These are phyloP conservation scores for Drosophila suzukii DNA, from an alignment of 1,140 invertebrate genomes.

Conservation along the genomic window DNA sequence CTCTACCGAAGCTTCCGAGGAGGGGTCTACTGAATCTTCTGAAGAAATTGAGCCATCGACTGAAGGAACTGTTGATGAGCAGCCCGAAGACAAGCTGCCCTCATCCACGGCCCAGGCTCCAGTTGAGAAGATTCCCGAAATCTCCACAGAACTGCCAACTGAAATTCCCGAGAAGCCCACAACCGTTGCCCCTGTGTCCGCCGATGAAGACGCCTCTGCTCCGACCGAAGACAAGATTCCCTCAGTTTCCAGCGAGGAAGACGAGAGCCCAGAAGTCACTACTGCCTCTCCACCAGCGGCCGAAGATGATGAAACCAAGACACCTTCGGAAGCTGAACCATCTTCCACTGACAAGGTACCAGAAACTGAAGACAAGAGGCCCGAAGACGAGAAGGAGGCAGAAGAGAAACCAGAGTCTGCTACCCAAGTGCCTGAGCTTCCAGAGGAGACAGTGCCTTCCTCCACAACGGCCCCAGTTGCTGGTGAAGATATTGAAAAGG, in stretches of 20 bases:
- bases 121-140: conserved; percentile 25
- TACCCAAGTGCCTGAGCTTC: conserved; percentile 19
- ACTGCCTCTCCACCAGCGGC: conserved; percentile 20
- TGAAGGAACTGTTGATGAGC: conserved; percentile 1
- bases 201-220: conserved; percentile 8
- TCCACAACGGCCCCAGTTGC: conserved; percentile 35
- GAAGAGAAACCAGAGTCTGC: conserved; percentile 31
- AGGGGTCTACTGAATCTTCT: conserved; percentile 30
- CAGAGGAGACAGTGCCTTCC: conserved; percentile 10
- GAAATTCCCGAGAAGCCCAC: conserved; percentile 24
- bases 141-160: conserved; percentile 24
- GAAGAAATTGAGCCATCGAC: conserved; percentile 32
- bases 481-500: conserved; percentile 25
- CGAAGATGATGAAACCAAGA: conserved; percentile 29
- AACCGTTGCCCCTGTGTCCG: conserved; percentile 29
- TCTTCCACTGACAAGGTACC: conserved; percentile 22
- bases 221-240: conserved; percentile 40
- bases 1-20: conserved; percentile 10
- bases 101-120: conserved; percentile 20
- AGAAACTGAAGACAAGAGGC: conserved; percentile 27
- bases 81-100: conserved; percentile 25
- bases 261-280: conserved; percentile 30
- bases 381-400: conserved; percentile 10
- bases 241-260: conserved; percentile 28
- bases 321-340: conserved; percentile 1